Base-by-base conservation (phyloP, 2,888 invertebrate genomes). In the Oconnorella tubifera region DNA sequence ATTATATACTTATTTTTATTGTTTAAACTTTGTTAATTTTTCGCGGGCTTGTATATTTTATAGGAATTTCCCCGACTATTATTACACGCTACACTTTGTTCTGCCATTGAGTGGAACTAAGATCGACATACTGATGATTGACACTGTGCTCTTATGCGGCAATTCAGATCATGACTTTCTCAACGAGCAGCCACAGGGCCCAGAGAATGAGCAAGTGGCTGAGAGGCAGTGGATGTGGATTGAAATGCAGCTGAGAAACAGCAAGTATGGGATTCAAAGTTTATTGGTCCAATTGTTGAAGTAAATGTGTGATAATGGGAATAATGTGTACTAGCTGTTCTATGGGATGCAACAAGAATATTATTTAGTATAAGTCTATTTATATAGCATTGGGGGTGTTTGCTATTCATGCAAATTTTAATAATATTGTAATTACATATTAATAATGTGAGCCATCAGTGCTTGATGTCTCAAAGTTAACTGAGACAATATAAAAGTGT, bases 71-170 rank as follows among this genome's bases (percentile, higher is more conserved):
- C 84, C 84, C 0, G 70, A 80, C 64, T 80, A 78, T 49, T 84
- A 81, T 72, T 84, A 84, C 76, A 76, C 74, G 2, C 69, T 80
- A 56, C 68, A 68, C 1, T 80, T 77, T 66, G 61, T 66, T 1
- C 70, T 82, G 28, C 78, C 80, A 10, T n/a, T n/a, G n/a, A 75
- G 75, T 29, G 72, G 74, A 19, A 72, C 74, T 10, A 70, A 70
- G 25, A 68, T 83, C 2, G 83, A 83, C 28, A 73, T 85, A 48
- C 53, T 85, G 10, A 83, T 85, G 83, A 76, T 84, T 29, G 85
- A 85, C 73, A 84, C 84, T 0, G 75, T 85, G 2, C 72, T 81
- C 14, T 73, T 85, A 53, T 85, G 84, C 72, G 84, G 84, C 1
- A 81, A 81, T 68, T 76, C 78, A 2, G 76, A 76, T 23, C 70